Conservation (phyloP, 2,888 invertebrate species). For the Scotopteryx bipunctaria region DNA sequence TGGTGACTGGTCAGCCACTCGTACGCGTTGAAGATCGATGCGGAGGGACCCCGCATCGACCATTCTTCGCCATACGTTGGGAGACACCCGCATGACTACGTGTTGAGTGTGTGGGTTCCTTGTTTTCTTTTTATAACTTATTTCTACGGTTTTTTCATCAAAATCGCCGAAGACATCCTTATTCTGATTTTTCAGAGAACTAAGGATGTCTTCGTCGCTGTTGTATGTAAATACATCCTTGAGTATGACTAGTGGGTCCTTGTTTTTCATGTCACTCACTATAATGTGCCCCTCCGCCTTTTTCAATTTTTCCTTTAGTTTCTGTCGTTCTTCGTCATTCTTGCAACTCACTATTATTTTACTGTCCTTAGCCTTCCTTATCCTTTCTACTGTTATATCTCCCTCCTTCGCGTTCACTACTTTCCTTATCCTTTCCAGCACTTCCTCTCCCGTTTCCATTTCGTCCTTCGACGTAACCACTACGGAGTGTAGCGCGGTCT, state of each 20-base stretch:
- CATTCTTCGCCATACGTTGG: not conserved
- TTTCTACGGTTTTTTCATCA: not conserved
- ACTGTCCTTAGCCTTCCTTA: too few species aligned
- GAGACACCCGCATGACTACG: not conserved
- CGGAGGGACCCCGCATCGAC: not conserved
- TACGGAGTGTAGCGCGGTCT: too few species aligned
- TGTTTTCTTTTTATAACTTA: not conserved
- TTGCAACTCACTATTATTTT: not conserved
- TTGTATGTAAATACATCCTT: not conserved
- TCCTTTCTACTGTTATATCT: too few species aligned
- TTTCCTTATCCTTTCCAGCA: too few species aligned
- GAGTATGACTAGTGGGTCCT: not conserved
- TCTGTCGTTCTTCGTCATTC: slow-evolving; percentile 2
- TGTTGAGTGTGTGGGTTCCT: not conserved
- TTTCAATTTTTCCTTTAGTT: not conserved
- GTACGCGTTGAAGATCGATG: slow-evolving; percentile 2
- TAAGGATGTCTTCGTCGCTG: slow-evolving; percentile 9
- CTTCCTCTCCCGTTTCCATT: too few species aligned
- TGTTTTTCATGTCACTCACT: too few species aligned
- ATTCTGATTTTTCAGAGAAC: slow-evolving; percentile 6
- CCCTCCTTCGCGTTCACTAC: not conserved
- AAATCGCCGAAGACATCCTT: not conserved
- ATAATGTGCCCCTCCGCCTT: not conserved
- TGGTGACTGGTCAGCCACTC: not conserved
- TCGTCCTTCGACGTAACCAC: too few species aligned